Base-by-base conservation (phyloP, 2,113 vertebrate genomes). In the Burhinus bistriatus region DNA sequence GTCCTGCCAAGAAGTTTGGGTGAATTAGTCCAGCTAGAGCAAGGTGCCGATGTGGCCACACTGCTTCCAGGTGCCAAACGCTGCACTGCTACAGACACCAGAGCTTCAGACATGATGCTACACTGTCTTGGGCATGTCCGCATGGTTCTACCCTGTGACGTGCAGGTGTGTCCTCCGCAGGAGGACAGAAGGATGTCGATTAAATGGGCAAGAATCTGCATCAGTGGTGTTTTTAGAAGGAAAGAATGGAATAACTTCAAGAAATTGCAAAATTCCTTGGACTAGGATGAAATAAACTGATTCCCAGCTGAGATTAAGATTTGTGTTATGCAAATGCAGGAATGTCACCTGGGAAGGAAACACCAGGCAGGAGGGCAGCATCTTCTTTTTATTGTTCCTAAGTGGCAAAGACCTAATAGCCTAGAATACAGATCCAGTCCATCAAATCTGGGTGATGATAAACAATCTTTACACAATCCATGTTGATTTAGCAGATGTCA, bases 101-200 rank as follows among this genome's bases (percentile, higher is more conserved):
- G 47, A 79, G 76, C 45, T 90, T 70, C 61, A 61, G 38, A 69
- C 18, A 27, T 5, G 51, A 77, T 16, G 40, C 32, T 34, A 68
- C 40, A 11, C n/a, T 23, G 55, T 38, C 55, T 9, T 32, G 18
- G 69, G n/a, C 45, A 64, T 0, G 4, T 59, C 49, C 1, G 2
- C 76, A 62, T 51, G 30, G 15, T 9, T 71, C 79, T 19, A 0
- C 4, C 1, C 61, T 51, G n/a, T 9, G 38, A 83, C 3, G 11
- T 4, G 52, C 23, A 78, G 69, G 30, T 40, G 49, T 21, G 26
- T 16, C 77, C 49, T 75, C 62, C 87, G 59, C 10, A 21, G 45
- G 10, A 75, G 34, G 85, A 47, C 8, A 75, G 38, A 40, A 85
- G 66, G 55, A 40, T 11, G 52, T 16, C 36, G 55, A 51, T 84